Evolutionary conservation across 2,888 invertebrate species (phyloP).

Genomic region (Spialia ferax): DNA sequence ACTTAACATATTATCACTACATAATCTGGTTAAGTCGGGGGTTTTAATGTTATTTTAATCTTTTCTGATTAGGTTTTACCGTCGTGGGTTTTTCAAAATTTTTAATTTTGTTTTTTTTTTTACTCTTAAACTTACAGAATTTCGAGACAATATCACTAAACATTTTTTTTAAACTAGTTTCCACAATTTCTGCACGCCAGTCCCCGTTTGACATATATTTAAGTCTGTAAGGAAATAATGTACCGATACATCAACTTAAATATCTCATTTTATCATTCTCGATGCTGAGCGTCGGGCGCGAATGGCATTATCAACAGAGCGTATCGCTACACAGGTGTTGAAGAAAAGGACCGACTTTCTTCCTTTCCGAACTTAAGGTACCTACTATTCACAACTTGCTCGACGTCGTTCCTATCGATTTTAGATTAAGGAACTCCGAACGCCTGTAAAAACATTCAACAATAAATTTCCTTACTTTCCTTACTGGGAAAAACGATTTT

Average conservation of each 20-base stretch:
- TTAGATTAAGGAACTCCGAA: constrained; percentile 83
- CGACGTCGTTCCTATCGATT: constrained; percentile 81
- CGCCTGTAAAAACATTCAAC: constrained; percentile 80
- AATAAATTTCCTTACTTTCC: constrained; percentile 72
- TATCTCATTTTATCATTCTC: constrained; percentile 63
- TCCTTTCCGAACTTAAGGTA: constrained; percentile 76
- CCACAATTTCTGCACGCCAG: background rate
- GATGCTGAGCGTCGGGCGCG: constrained; percentile 56
- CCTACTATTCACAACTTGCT: constrained; percentile 78
- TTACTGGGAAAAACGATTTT: constrained; percentile 49
- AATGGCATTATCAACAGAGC: constrained; percentile 71
- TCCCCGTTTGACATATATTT: background rate
- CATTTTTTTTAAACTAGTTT: too few relatives aligned
- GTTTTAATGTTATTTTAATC: too few relatives aligned
- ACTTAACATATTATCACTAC: too few relatives aligned
- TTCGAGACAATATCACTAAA: too few relatives aligned
- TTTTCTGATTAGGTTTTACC: too few relatives aligned
- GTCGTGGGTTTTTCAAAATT: too few relatives aligned
- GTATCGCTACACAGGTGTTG: constrained; percentile 80
- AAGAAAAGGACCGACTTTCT: constrained; percentile 76
- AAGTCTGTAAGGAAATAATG: constrained; percentile 15
- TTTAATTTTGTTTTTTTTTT: too few relatives aligned
- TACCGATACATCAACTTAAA: constrained; percentile 46
- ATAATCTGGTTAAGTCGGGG: too few relatives aligned
- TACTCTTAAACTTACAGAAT: too few relatives aligned